Percentiles rank a stretch among this genome's conserved stretches.
phyloP scores from a whole-genome alignment of 2,797 vertebrate species.

The Nasua narica region DNA sequence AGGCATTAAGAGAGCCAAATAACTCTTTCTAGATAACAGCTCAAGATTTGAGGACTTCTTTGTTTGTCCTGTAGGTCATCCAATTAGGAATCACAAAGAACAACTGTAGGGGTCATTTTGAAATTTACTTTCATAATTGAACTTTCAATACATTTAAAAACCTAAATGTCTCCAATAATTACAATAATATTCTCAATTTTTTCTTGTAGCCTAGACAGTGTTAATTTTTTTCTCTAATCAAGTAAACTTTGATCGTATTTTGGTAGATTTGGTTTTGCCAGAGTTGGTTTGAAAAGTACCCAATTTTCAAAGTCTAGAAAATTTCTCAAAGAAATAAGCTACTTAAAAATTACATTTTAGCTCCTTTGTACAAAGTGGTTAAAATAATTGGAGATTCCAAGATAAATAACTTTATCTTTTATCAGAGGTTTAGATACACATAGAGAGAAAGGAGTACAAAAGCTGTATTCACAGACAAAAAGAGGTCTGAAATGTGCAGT shows the following conservation, averaged over 20 bases:
- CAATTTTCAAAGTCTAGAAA: neutral
- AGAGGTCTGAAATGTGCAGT: neutral
- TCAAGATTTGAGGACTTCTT: neutral
- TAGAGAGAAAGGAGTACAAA: neutral
- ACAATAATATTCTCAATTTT: neutral
- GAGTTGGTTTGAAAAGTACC: neutral
- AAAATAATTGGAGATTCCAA: neutral
- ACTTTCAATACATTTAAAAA: neutral
- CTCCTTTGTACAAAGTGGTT: neutral
- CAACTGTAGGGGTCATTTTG: neutral
- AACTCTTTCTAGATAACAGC: neutral
- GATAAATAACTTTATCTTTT: neutral
- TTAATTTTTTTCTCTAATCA: neutral
- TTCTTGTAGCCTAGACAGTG: neutral
- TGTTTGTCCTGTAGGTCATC: neutral
- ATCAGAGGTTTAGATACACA: neutral
- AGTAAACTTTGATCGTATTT: neutral
- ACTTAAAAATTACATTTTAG: neutral
- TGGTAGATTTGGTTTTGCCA: neutral
- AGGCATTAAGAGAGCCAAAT: neutral
- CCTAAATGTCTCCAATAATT: neutral
- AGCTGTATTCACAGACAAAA: neutral
- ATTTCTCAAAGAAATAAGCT: neutral
- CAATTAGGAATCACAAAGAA: neutral
- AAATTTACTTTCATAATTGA: conserved; percentile 2